Conservation (phyloP, 2,797 vertebrate species). For the Falco cherrug region DNA sequence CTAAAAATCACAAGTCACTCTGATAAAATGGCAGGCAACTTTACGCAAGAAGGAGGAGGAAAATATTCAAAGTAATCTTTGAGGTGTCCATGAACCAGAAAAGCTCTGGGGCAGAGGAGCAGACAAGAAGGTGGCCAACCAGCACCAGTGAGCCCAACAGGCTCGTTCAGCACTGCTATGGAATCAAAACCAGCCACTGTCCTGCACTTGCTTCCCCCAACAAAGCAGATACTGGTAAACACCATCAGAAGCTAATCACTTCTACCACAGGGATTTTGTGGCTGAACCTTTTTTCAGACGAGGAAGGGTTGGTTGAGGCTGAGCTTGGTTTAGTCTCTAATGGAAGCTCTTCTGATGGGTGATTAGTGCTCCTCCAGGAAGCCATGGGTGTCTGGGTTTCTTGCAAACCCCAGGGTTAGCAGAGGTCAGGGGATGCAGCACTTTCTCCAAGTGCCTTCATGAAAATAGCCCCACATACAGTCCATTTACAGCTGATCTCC, state of each 20-base stretch:
- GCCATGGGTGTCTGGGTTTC: conserved; percentile 41
- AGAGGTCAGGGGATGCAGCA: conserved; percentile 51
- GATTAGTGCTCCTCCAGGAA: conserved; percentile 67
- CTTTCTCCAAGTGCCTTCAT: conserved; percentile 56
- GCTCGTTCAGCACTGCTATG: not conserved
- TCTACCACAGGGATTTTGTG: conserved; percentile 24
- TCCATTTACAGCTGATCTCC: conserved; percentile 74
- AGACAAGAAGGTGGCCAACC: not conserved
- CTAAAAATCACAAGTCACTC: not conserved
- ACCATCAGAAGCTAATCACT: not conserved
- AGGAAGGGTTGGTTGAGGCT: not conserved
- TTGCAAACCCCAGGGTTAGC: conserved; percentile 59
- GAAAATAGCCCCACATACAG: conserved; percentile 64
- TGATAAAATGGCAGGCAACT: not conserved
- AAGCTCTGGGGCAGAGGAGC: not conserved
- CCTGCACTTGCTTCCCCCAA: not conserved
- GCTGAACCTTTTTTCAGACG: conserved; percentile 25
- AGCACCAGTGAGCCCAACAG: not conserved
- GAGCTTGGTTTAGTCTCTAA: conserved; percentile 47
- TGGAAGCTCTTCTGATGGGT: conserved; percentile 51
- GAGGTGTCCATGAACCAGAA: not conserved
- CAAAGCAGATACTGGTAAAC: not conserved
- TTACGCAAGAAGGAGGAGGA: not conserved
- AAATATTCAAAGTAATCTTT: not conserved
- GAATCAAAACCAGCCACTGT: not conserved